A percentile compares a stretch with the other conserved stretches of the same genome.
Conservation (phyloP, 1,140 invertebrate genomes). For the Ceratitis capitata region DNA sequence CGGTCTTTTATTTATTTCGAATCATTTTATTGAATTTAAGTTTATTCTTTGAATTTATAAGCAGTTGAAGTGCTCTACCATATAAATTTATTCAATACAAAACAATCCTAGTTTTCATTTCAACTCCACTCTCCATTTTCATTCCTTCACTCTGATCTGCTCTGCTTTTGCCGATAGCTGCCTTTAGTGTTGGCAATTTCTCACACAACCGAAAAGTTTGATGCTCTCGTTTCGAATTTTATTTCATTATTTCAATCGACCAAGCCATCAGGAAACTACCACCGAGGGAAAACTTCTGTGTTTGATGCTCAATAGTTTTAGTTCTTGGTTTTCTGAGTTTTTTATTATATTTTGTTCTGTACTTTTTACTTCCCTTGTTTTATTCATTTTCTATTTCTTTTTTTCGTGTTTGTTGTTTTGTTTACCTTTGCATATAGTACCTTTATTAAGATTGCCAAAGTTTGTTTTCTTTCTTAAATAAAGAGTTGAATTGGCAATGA, state of each 20-base stretch:
- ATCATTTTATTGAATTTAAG: not conserved
- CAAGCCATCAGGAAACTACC: conserved; percentile 29
- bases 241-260: conserved; percentile 37
- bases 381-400: not conserved
- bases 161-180: not conserved
- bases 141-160: not conserved
- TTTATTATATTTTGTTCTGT: not conserved
- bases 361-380: not conserved
- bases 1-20: not conserved
- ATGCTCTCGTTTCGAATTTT: conserved; percentile 18
- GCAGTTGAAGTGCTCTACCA: not conserved
- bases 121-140: not conserved
- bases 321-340: not conserved
- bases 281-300: conserved; percentile 27
- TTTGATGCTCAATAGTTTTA: conserved; percentile 30
- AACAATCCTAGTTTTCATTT: not conserved
- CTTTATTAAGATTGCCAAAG: conserved; percentile 34
- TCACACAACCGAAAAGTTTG: conserved; percentile 8
- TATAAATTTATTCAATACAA: not conserved
- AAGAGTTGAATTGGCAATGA: conserved; percentile 15
- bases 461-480: conserved; percentile 38
- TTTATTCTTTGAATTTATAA: not conserved
- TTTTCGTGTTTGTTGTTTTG: not conserved
- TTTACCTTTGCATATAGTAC: conserved; percentile 16
- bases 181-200: not conserved